Base-by-base conservation (phyloP, 2,888 invertebrate genomes). In the Patella pellucida region DNA sequence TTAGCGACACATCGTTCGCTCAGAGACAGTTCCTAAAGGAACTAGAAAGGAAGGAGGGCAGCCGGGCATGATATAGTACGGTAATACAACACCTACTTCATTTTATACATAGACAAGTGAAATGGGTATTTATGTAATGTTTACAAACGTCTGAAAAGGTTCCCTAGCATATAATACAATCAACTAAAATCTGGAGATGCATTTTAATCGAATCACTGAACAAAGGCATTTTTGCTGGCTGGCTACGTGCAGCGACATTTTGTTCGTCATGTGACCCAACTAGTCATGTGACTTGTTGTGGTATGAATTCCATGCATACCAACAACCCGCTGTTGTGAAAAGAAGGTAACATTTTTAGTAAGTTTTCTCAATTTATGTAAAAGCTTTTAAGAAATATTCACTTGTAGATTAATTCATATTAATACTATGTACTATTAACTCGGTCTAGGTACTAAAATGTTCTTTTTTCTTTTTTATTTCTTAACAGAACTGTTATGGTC, bases 231-330 rank as follows among this genome's bases (percentile, higher is more conserved):
- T 62, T 23, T 19, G 62, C 23, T 62, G 62, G 19, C 23, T n/a
- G n/a, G n/a, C n/a, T n/a, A 62, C 23, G n/a, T 62, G 7, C 11
- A 23, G 19, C 62, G 62, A 62, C 62, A 62, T 62, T 9, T 62
- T 62, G 12, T 4, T 3, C 23, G 23, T 62, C 62, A 62, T 23
- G 62, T 62, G 70, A 71, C 71, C 50, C 67, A 71, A n/a, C 41
- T 62, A 31, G 62, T 74, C 74, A 74, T 74, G 74, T 74, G 74
- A 52, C 54, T 52, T 71, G 69, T 51, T 41, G 71, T 70, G 67
- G 70, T 70, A 50, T 41, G 70, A 74, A 74, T 74, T 74, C 74
- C 71, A 62, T 70, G 62, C 74, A 74, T 74, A 70, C 74, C 74
- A 74, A 50, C 74, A 74, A 50, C 54, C 67, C 52, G 69, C 70